Percentiles rank a stretch among this genome's conserved stretches.
phyloP scores from a whole-genome alignment of 1,140 invertebrate species.

The Drosophila takahashii region DNA sequence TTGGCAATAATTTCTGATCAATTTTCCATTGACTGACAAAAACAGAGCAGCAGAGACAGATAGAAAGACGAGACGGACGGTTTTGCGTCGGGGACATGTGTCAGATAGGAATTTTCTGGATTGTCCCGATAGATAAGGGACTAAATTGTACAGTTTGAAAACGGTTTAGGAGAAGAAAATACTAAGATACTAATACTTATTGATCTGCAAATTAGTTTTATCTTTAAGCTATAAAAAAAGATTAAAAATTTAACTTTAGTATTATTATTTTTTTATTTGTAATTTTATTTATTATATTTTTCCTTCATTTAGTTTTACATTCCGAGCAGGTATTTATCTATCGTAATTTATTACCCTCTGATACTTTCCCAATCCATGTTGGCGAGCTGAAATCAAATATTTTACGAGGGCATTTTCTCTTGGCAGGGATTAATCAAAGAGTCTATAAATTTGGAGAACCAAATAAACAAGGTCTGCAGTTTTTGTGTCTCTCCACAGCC shows the following conservation, averaged over 20 bases:
- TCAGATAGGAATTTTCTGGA: conserved; percentile 50
- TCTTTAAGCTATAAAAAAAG: background rate
- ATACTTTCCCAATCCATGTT: conserved; percentile 6
- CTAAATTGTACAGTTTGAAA: conserved; percentile 2
- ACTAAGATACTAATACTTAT: no score
- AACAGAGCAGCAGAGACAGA: conserved; percentile 32
- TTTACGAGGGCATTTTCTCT: conserved; percentile 22
- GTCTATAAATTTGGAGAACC: conserved; percentile 14
- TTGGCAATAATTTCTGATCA: conserved; percentile 66
- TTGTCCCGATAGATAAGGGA: conserved; percentile 21
- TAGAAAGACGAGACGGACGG: conserved; percentile 9
- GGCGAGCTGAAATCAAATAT: conserved; percentile 9
- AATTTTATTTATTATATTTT: background rate
- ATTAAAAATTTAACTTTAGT: background rate
- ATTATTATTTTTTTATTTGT: no score
- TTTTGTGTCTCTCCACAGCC: background rate
- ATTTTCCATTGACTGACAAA: conserved; percentile 59
- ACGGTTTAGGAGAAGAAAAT: background rate
- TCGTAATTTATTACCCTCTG: conserved; percentile 6
- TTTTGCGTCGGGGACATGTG: conserved; percentile 18
- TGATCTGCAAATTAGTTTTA: background rate
- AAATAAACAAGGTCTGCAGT: conserved; percentile 5
- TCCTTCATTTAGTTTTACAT: background rate
- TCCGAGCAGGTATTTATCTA: background rate
- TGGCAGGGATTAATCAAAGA: conserved; percentile 36